Base-by-base conservation (phyloP, 2,113 vertebrate genomes). In the Pelobates fuscus region DNA sequence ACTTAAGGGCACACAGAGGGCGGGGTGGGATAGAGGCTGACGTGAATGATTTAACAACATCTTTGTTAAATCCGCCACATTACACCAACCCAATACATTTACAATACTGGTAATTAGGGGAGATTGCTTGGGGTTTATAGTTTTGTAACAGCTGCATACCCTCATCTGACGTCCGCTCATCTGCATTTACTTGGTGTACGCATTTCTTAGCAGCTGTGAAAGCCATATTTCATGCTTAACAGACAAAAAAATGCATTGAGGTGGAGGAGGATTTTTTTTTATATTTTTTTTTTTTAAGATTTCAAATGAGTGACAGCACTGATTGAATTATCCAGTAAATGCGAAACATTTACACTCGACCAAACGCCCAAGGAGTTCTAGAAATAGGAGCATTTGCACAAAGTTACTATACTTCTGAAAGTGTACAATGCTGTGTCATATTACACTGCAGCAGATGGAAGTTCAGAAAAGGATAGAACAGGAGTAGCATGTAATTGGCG, bases 101-200 rank as follows among this genome's bases (percentile, higher is more conserved):
- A 71, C 27, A 41, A 72, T 52, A 54, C 43, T 32, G 44, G 27
- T 72, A 64, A 72, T 72, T 72, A 72, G 27, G 44, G 52, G 11
- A 58, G 25, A 69, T 55, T 57, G 52, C 49, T 37, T 21, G 49
- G 67, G 43, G 70, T 63, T 63, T 54, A 63, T 30, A 43, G 46
- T 32, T 46, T 52, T 5, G 43, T 32, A 63, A 63, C 70, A 72
- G 59, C 70, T 72, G 70, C 59, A 72, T 12, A 52, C 11, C 44
- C 59, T 24, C n/a, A 49, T 23, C 20, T 15, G 37, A 10, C 26
- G 26, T 17, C 8, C 12, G 5, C 64, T 26, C 12, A 24, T 41
- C 67, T 70, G 67, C 2, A 46, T 67, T 46, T 67, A 52, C 44
- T 63, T 37, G 18, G 29, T 37, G 60, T 32, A 6, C n/a, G 29